phyloP scores from a whole-genome alignment of 2,797 vertebrate species.

The Gallinago solitaria region DNA sequence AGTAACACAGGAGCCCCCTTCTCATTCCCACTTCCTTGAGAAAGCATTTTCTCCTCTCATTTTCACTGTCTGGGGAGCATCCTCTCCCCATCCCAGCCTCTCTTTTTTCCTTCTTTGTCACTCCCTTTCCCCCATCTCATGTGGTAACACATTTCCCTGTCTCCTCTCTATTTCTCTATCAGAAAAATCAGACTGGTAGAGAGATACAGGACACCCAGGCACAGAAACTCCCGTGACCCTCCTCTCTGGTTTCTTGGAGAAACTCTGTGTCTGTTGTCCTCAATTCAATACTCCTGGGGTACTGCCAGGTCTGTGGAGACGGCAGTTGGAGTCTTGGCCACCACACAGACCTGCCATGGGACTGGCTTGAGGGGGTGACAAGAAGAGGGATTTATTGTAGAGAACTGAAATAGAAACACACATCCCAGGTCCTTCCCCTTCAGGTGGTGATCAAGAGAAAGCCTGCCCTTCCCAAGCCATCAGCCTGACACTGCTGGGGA shows the following conservation, averaged over 20 bases:
- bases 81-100: neutral
- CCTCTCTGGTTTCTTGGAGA: neutral
- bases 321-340: neutral
- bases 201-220: neutral
- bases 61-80: neutral
- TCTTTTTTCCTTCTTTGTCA: neutral
- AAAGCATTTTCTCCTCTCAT: neutral
- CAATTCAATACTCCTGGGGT: neutral
- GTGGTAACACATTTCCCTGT: neutral
- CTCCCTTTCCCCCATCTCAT: neutral
- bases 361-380: neutral
- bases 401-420: neutral
- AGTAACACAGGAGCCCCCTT: neutral
- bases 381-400: neutral
- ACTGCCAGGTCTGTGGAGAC: neutral
- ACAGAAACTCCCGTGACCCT: neutral
- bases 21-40: neutral
- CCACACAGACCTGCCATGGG: neutral
- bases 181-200: neutral
- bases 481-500: neutral
- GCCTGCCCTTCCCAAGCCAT: neutral
- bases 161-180: neutral
- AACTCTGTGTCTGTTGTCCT: neutral
- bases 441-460: neutral
- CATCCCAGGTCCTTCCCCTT: neutral